These are phyloP conservation scores for Dryobates pubescens DNA, from an alignment of 2,797 vertebrate genomes.

Conservation along the genomic window DNA sequence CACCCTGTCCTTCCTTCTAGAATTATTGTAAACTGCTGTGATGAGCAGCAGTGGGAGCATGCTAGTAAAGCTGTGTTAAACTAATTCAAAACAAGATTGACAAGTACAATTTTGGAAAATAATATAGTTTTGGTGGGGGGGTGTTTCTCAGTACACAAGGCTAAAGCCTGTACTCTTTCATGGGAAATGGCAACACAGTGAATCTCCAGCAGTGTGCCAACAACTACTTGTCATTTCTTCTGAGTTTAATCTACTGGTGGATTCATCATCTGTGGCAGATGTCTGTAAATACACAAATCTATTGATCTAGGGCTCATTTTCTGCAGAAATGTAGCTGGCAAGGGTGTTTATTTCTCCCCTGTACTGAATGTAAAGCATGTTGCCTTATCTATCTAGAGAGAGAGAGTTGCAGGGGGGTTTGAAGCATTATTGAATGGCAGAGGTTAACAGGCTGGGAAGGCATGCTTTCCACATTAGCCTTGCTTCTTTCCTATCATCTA, in stretches of 20 bases:
- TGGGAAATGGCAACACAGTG: background rate
- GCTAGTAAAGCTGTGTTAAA: background rate
- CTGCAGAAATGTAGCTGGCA: background rate
- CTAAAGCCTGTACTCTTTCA: background rate
- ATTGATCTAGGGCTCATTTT: background rate
- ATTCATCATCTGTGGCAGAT: background rate
- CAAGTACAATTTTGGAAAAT: background rate
- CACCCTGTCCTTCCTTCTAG: background rate
- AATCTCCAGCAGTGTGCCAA: background rate
- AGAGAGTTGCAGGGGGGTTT: background rate
- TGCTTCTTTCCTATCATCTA: background rate
- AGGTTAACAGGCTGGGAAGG: background rate
- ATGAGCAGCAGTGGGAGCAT: background rate
- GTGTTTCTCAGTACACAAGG: background rate
- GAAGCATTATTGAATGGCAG: background rate
- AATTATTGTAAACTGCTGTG: background rate
- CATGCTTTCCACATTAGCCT: background rate
- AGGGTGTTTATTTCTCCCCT: background rate
- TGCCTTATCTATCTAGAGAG: background rate
- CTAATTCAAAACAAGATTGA: background rate
- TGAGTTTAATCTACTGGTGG: conserved; percentile 2
- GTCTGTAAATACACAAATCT: conserved; percentile 16
- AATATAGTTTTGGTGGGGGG: background rate
- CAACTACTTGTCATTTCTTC: background rate
- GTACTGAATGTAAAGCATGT: background rate